Evolutionary conservation across 2,888 invertebrate species (phyloP).

Genomic region (Eulithis testata): DNA sequence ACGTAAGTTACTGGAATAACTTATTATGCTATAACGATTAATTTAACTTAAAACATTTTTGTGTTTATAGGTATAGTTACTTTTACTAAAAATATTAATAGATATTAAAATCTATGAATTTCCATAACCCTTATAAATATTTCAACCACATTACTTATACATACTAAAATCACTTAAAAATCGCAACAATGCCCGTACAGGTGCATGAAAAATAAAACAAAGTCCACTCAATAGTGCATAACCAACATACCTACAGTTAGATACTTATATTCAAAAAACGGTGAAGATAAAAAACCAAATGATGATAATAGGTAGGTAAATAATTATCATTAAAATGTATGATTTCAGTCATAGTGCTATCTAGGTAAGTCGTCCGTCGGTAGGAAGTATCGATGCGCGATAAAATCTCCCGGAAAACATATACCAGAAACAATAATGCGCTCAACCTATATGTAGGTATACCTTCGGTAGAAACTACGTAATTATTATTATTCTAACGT

Average conservation of each 20-base stretch:
- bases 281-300: constrained; percentile 36
- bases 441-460: constrained; percentile 27
- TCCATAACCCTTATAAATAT: constrained; percentile 77
- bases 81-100: constrained; percentile 49
- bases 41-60: constrained; percentile 63
- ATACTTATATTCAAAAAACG: constrained; percentile 23
- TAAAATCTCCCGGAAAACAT: constrained; percentile 43
- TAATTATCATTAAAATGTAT: constrained; percentile 38
- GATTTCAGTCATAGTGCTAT: constrained; percentile 44
- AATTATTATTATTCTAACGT: constrained; percentile 28
- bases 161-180: constrained; percentile 58
- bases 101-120: constrained; percentile 50
- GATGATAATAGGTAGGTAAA: constrained; percentile 30
- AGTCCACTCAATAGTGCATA: constrained; percentile 75
- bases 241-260: constrained; percentile 60
- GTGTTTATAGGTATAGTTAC: neutral
- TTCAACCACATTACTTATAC: constrained; percentile 65
- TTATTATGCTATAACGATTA: constrained; percentile 61
- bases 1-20: constrained; percentile 80
- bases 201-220: constrained; percentile 72
- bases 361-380: constrained; percentile 34
- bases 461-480: neutral
- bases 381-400: constrained; percentile 26
- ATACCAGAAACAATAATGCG: constrained; percentile 22
- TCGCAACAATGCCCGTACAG: constrained; percentile 75